Conservation (phyloP, 2,888 invertebrate genomes). For the Chorisops tibialis region DNA sequence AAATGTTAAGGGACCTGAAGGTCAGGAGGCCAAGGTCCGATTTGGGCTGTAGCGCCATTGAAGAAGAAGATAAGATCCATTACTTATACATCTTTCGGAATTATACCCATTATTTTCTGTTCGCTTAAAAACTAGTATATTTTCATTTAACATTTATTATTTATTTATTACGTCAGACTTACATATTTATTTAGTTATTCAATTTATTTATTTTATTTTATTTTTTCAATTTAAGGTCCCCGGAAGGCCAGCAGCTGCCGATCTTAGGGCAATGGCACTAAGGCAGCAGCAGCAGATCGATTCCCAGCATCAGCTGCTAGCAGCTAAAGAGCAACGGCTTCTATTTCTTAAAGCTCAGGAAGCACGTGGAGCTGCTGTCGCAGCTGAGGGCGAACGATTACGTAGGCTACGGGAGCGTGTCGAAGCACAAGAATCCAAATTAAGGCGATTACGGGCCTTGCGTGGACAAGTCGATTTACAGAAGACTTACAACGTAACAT, state of each 20-base stretch:
- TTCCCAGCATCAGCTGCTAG: constrained; percentile 85
- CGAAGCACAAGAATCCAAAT: constrained; percentile 91
- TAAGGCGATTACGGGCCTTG: constrained; percentile 85
- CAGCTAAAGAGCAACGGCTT: constrained; percentile 88
- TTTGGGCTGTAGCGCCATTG: no score
- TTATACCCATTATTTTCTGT: no score
- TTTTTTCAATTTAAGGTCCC: constrained; percentile 65
- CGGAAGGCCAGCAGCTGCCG: constrained; percentile 89
- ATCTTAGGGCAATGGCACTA: constrained; percentile 97
- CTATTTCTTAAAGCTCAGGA: constrained; percentile 94
- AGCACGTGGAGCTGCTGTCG: constrained; percentile 55
- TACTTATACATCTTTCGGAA: no score
- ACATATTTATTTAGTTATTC: no score
- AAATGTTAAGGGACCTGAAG: no score
- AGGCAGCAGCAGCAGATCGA: constrained; percentile 97
- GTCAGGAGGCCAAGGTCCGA: no score
- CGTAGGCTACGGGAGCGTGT: constrained; percentile 85
- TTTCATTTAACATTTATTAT: no score
- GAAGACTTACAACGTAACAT: constrained; percentile 84
- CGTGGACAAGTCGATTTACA: constrained; percentile 92
- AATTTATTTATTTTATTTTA: no score
- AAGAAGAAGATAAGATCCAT: no score
- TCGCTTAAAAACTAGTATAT: no score
- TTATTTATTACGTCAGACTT: no score
- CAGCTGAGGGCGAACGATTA: constrained; percentile 84